Conservation (phyloP, 1,140 invertebrate species). For the Sinonovacula constricta region DNA sequence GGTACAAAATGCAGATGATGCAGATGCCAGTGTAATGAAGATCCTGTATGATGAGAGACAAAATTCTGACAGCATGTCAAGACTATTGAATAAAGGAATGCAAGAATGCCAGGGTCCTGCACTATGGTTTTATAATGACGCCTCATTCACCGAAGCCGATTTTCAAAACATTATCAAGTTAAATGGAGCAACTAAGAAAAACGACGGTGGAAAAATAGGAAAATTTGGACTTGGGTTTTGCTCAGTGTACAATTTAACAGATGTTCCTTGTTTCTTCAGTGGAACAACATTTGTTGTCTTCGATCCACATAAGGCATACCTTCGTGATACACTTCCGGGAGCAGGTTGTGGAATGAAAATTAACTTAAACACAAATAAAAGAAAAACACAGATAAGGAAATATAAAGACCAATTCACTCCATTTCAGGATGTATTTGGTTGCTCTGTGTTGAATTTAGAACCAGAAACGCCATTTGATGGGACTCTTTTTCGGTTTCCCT, state of each 20-base stretch:
- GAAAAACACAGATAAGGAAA: constrained; percentile 45
- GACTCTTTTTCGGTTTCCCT: constrained; percentile 68
- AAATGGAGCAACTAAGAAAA: constrained; percentile 54
- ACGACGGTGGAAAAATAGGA: constrained; percentile 66
- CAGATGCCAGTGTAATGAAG: constrained; percentile 67
- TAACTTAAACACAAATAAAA: constrained; percentile 51
- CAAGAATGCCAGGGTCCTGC: constrained; percentile 62
- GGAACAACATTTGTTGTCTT: constrained; percentile 64
- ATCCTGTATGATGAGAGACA: constrained; percentile 72
- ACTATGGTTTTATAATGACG: constrained; percentile 66
- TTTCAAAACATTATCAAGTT: constrained; percentile 50
- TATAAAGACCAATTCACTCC: constrained; percentile 67
- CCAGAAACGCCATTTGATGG: constrained; percentile 44
- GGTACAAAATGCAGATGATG: constrained; percentile 79
- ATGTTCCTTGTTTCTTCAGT: constrained; percentile 67
- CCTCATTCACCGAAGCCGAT: constrained; percentile 59
- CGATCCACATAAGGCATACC: constrained; percentile 67
- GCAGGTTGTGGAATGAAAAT: constrained; percentile 61
- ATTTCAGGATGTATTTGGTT: constrained; percentile 65
- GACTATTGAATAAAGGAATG: constrained; percentile 66
- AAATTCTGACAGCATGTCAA: constrained; percentile 56
- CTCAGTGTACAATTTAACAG: constrained; percentile 72
- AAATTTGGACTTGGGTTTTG: constrained; percentile 72
- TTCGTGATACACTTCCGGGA: constrained; percentile 40
- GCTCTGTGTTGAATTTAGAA: constrained; percentile 20